A percentile compares a stretch with the other conserved stretches of the same genome.
These are phyloP conservation scores for Drosophila nasuta DNA, from an alignment of 1,140 invertebrate genomes.

Conservation along the genomic window DNA sequence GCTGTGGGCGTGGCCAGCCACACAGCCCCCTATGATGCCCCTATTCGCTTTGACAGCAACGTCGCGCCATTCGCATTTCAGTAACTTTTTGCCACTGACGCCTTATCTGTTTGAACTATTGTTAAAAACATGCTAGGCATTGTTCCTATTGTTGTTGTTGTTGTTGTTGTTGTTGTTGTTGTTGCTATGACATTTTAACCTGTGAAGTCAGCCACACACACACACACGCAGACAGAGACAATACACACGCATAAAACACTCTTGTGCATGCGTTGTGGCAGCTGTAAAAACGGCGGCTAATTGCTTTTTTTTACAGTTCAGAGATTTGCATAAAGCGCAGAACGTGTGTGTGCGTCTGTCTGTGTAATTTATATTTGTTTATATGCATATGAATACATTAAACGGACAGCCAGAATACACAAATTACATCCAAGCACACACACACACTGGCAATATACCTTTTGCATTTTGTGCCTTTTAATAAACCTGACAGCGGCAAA, in stretches of 20 bases:
- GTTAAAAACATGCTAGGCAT: constrained; percentile 13
- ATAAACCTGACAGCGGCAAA: constrained; percentile 62
- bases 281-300: constrained; percentile 71
- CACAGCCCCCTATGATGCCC: not conserved
- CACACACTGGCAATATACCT: not conserved
- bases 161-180: constrained; percentile 18
- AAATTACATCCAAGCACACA: constrained; percentile 48
- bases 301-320: constrained; percentile 67
- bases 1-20: constrained; percentile 10
- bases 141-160: constrained; percentile 11
- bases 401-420: constrained; percentile 54
- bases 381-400: constrained; percentile 73
- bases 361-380: constrained; percentile 80
- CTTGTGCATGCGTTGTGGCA: constrained; percentile 19
- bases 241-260: not conserved
- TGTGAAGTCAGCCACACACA: constrained; percentile 31
- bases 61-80: no score
- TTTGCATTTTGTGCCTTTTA: constrained; percentile 48
- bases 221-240: not conserved
- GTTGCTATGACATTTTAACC: constrained; percentile 35
- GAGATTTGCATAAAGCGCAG: constrained; percentile 70
- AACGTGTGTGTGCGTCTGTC: constrained; percentile 44
- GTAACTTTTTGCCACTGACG: no score
- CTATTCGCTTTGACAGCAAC: not conserved
- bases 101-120: constrained; percentile 26